Evolutionary conservation across 2,797 vertebrate genomes (phyloP), one percentile per base, ranked within the genome.

Genomic region (Protonibea diacanthus): DNA sequence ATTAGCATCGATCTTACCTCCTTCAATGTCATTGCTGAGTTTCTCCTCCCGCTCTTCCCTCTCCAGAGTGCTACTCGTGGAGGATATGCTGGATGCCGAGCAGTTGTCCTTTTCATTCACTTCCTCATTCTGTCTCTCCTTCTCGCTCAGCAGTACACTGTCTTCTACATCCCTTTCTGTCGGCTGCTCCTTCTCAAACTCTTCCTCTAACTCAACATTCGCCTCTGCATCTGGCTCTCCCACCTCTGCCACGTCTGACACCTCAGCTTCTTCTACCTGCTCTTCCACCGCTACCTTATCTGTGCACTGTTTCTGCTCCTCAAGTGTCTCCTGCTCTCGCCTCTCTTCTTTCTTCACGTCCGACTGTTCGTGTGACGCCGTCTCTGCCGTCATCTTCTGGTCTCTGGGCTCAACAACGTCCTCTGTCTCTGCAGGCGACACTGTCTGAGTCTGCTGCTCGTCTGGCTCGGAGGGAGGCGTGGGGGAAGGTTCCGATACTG

Each of bases 71-170:
- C 98, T 99, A 90, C 97, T 99, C 74, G 97, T 96, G 65, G 98
- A 99, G 0, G 98, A 99, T 95, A 99, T 97, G 95, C 98, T 99
- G 91, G 98, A 99, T 52, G 98, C 97, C 0, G 98, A 99, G 88
- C 98, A 99, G 95, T 98, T 99, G 93, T 99, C 98, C 84, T 98
- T 98, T 91, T 99, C 98, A 20, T 99, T 99, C 92, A 99, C 95
- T 87, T 98, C 98, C 93, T 98, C 97, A 58, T 98, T 99, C 93
- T 98, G 97, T 86, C 97, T 96, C 91, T 99, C 98, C 88, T 99
- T 99, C 92, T 98, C 98, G 73, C 98, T 99, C 88, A 99, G 95
- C 83, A 96, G 87, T 44, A 93, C 91, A 83, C 92, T 91, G 74
- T 97, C 97, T 86, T 98, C 97, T 11, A 91, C 87, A 67, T 97